Conservation (phyloP, 1,140 invertebrate genomes). For the Euwallacea fornicatus region DNA sequence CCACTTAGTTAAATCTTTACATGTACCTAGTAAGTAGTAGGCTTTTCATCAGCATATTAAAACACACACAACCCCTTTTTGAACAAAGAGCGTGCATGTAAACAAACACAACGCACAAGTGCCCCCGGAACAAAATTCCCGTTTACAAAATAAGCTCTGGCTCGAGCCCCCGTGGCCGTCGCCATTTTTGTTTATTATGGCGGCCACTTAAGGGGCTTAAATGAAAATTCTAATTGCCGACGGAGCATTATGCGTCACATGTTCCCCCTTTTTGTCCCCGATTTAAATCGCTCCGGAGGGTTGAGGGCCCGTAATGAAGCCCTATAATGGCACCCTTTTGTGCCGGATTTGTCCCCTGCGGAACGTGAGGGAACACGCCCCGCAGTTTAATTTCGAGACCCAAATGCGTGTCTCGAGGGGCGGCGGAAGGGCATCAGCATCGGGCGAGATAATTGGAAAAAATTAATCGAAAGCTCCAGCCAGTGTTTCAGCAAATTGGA, state of each 20-base stretch:
- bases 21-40: background rate
- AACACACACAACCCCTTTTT: background rate
- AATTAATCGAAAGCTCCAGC: slow-evolving; percentile 1
- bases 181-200: slow-evolving; percentile 34
- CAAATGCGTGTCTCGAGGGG: slow-evolving; percentile 19
- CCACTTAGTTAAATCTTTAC: background rate
- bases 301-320: slow-evolving; percentile 22
- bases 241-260: slow-evolving; percentile 18
- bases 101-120: slow-evolving; percentile 8
- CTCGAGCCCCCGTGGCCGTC: background rate
- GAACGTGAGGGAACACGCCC: slow-evolving; percentile 13
- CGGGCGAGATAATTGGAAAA: slow-evolving; percentile 27
- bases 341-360: slow-evolving; percentile 22
- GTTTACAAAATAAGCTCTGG: slow-evolving; percentile 15
- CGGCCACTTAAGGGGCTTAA: slow-evolving; percentile 13
- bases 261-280: slow-evolving; percentile 16
- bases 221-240: slow-evolving; percentile 32
- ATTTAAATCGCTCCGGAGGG: slow-evolving; percentile 13
- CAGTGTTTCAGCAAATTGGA: too few species aligned
- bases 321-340: slow-evolving; percentile 31
- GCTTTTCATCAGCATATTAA: background rate
- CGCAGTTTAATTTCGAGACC: slow-evolving; percentile 25
- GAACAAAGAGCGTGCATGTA: slow-evolving; percentile 7
- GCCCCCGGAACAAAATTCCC: background rate
- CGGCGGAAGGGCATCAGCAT: background rate